These are phyloP conservation scores for Parthenolecanium corni DNA, from an alignment of 2,888 invertebrate genomes.

Conservation along the genomic window DNA sequence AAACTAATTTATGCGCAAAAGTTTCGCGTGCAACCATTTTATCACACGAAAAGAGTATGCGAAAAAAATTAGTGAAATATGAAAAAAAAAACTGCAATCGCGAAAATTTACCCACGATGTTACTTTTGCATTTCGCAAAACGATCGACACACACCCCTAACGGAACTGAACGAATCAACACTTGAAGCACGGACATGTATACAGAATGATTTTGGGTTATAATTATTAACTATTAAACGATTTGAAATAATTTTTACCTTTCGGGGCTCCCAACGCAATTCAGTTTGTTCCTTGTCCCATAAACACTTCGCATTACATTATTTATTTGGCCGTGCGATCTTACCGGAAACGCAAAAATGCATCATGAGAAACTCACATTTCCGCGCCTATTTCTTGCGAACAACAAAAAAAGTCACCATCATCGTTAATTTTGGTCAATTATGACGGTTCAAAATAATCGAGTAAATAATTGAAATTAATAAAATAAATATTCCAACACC, in stretches of 20 bases:
- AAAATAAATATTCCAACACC: no score
- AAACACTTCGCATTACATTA: slow-evolving; percentile 29
- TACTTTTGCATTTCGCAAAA: slow-evolving; percentile 13
- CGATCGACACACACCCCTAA: background rate
- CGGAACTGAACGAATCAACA: no score
- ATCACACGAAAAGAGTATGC: background rate
- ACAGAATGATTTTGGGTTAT: background rate
- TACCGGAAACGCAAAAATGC: slow-evolving; percentile 30
- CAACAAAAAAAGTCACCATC: no score
- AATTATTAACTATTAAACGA: slow-evolving; percentile 16
- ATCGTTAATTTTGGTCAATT: no score
- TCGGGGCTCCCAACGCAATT: slow-evolving; percentile 29
- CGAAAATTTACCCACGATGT: slow-evolving; percentile 3
- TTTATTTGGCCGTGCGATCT: slow-evolving; percentile 28
- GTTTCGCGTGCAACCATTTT: slow-evolving; percentile 28
- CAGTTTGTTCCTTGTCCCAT: slow-evolving; percentile 28
- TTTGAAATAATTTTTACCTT: slow-evolving; percentile 29
- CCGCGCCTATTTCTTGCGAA: background rate
- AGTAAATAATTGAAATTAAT: no score
- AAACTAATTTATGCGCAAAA: slow-evolving; percentile 23
- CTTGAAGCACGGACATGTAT: no score
- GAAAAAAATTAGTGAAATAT: no score
- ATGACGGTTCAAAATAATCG: no score
- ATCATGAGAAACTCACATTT: slow-evolving; percentile 21
- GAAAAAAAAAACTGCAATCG: slow-evolving; percentile 23